Conservation (phyloP, 2,113 vertebrate genomes). For the Megaceryle maxima region DNA sequence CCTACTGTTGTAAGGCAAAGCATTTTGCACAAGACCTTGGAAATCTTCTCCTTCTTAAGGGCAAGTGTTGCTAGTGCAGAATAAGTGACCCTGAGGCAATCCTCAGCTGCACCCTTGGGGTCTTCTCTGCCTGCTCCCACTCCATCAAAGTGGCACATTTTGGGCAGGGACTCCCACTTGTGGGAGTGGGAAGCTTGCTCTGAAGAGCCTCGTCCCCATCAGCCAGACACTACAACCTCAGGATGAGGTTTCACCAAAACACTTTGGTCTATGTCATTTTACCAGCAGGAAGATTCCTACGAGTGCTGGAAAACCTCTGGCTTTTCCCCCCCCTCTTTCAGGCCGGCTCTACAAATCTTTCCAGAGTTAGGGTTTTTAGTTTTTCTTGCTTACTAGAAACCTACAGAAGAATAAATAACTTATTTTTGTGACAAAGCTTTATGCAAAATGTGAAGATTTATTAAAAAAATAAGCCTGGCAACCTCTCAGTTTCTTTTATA, state of each 20-base stretch:
- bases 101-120: not conserved
- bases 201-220: not conserved
- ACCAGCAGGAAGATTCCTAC: not conserved
- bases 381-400: not conserved
- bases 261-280: not conserved
- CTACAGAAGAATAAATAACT: fast-evolving
- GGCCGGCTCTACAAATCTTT: not conserved
- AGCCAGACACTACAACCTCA: not conserved
- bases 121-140: not conserved
- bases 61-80: not conserved
- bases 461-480: not conserved
- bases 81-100: not conserved
- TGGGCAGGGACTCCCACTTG: not conserved
- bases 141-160: not conserved
- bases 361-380: not conserved
- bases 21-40: not conserved
- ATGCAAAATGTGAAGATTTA: not conserved
- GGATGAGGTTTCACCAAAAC: not conserved
- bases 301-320: not conserved
- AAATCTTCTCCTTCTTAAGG: not conserved
- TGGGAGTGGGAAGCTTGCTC: not conserved
- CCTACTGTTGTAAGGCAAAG: not conserved
- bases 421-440: not conserved
- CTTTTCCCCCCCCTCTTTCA: not conserved
- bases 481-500: not conserved